Conservation (phyloP, 1,140 invertebrate genomes). For the Brachionus sp. region DNA sequence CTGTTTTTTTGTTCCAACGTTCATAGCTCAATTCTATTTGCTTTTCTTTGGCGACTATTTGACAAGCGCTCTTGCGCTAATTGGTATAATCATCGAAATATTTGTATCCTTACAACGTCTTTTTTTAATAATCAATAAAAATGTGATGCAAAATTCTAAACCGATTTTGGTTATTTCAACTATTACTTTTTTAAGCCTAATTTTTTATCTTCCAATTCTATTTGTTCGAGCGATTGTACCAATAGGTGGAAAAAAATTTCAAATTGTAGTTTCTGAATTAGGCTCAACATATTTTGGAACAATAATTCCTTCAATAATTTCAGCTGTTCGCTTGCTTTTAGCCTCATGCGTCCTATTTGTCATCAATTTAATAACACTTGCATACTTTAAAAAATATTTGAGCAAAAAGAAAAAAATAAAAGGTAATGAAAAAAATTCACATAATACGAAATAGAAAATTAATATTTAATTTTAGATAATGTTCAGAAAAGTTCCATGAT, state of each 20-base stretch:
- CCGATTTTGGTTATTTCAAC: neutral
- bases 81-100: neutral
- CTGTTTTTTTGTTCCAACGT: no score
- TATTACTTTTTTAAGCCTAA: neutral
- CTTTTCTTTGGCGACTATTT: neutral
- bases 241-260: neutral
- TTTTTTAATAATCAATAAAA: neutral
- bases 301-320: neutral
- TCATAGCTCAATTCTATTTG: neutral
- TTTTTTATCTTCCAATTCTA: neutral
- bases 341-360: neutral
- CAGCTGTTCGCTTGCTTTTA: neutral
- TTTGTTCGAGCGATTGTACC: neutral
- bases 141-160: slow-evolving; percentile 3
- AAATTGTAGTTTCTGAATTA: neutral
- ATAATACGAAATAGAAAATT: neutral
- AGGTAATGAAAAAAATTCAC: neutral
- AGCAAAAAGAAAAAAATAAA: neutral
- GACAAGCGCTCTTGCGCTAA: neutral
- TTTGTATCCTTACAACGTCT: slow-evolving; percentile 13
- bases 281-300: neutral
- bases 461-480: neutral
- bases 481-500: neutral
- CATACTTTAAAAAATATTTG: neutral
- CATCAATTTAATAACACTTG: neutral